Conservation (phyloP, 2,797 vertebrate species). For the Lutjanus argentimaculatus region DNA sequence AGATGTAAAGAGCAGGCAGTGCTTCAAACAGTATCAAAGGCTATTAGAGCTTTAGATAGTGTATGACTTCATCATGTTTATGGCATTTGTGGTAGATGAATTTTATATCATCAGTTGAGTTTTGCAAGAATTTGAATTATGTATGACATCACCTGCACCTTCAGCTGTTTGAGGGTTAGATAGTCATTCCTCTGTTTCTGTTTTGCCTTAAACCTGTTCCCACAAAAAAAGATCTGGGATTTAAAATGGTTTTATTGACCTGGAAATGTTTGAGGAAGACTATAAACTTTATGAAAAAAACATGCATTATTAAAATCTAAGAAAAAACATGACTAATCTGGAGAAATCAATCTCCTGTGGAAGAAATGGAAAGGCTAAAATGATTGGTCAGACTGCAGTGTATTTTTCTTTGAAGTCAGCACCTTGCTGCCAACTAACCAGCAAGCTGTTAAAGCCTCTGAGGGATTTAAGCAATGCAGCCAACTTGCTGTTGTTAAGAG, state of each 20-base stretch:
- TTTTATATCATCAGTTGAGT: not conserved
- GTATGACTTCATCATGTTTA: not conserved
- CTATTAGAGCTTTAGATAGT: constrained; percentile 7
- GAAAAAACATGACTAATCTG: not conserved
- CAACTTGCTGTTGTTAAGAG: not conserved
- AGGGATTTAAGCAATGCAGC: constrained; percentile 12
- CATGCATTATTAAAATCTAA: not conserved
- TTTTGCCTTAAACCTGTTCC: not conserved
- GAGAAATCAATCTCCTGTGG: not conserved
- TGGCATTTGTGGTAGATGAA: not conserved
- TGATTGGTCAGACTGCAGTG: not conserved
- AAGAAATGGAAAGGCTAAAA: not conserved
- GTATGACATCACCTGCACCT: not conserved
- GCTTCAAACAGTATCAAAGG: not conserved
- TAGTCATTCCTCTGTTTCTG: not conserved
- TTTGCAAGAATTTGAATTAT: constrained; percentile 28
- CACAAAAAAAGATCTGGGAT: not conserved
- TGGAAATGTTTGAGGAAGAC: not conserved
- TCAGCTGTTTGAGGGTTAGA: constrained; percentile 2
- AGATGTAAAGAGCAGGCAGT: constrained; percentile 57
- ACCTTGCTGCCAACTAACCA: constrained; percentile 1
- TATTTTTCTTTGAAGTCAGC: constrained; percentile 2
- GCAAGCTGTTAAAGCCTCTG: constrained; percentile 2
- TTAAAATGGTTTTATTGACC: not conserved
- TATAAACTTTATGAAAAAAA: not conserved